phyloP scores from a whole-genome alignment of 2,797 vertebrate genomes.

The Ptychobarbus kaznakovi region DNA sequence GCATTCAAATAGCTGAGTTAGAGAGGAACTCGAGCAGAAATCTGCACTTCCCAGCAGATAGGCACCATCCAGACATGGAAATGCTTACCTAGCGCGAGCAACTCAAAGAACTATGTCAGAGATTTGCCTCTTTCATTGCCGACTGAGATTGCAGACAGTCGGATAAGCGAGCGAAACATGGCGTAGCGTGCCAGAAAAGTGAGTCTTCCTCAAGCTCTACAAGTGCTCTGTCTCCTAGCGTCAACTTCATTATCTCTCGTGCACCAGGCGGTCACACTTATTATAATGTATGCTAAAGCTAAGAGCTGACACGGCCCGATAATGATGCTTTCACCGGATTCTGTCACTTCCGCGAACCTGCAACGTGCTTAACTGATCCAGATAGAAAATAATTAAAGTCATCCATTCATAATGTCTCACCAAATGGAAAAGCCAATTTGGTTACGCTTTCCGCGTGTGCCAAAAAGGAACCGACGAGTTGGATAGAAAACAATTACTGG shows the following conservation, averaged over 20 bases:
- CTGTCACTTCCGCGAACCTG: conserved; percentile 52
- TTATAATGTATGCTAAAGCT: conserved; percentile 60
- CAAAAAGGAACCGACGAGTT: conserved; percentile 22
- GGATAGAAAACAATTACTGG: conserved; percentile 49
- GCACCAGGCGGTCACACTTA: conserved; percentile 52
- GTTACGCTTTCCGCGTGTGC: conserved; percentile 19
- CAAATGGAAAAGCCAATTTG: conserved; percentile 45
- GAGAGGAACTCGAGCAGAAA: background rate
- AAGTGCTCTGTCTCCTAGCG: conserved; percentile 47
- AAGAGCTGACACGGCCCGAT: conserved; percentile 63
- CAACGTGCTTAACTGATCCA: conserved; percentile 45
- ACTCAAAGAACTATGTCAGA: background rate
- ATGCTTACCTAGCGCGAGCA: background rate
- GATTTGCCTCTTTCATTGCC: conserved; percentile 18
- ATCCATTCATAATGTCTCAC: conserved; percentile 52
- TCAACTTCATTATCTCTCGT: conserved; percentile 60
- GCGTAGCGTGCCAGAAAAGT: conserved; percentile 20
- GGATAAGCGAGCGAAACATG: conserved; percentile 14
- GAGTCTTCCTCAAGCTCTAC: conserved; percentile 37
- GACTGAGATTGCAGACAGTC: conserved; percentile 3
- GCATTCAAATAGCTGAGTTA: background rate
- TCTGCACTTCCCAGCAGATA: background rate
- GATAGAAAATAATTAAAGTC: conserved; percentile 55
- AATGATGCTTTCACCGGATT: conserved; percentile 62
- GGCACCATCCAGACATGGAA: conserved; percentile 16